phyloP scores from a whole-genome alignment of 2,888 invertebrate genomes.

The Belgica antarctica region DNA sequence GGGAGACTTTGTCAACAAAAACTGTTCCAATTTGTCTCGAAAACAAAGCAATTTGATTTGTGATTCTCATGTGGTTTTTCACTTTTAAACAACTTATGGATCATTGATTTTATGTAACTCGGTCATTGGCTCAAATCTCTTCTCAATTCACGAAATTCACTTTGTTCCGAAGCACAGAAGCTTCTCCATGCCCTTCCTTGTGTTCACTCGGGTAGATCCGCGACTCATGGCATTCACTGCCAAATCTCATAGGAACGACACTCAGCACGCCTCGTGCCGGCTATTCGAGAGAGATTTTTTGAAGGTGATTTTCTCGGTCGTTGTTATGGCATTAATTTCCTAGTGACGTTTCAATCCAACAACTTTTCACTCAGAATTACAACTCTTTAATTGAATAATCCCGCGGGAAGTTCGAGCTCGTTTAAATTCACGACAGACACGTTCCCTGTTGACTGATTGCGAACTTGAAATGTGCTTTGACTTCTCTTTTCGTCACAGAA shows the following conservation, averaged over 20 bases:
- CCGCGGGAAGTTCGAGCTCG: not conserved
- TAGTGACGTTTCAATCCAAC: slow-evolving; percentile 17
- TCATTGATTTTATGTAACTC: slow-evolving; percentile 43
- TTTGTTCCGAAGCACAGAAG: not conserved
- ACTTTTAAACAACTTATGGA: slow-evolving; percentile 30
- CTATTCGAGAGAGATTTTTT: not conserved
- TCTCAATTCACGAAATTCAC: slow-evolving; percentile 30
- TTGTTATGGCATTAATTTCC: slow-evolving; percentile 10
- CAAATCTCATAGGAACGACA: not conserved
- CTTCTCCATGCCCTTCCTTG: slow-evolving; percentile 3
- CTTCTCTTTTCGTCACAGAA: not conserved
- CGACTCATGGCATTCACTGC: too few relatives aligned
- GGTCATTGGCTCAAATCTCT: slow-evolving; percentile 33
- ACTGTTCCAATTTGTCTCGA: not conserved
- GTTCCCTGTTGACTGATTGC: not conserved
- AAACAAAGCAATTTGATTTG: slow-evolving; percentile 2
- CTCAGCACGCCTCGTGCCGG: slow-evolving; percentile 1
- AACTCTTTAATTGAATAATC: not conserved
- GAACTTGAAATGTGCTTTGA: slow-evolving; percentile 6
- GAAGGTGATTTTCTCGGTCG: slow-evolving; percentile 16
- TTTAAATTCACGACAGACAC: not conserved
- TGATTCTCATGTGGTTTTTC: too few relatives aligned
- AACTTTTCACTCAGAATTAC: not conserved
- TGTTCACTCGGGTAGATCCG: too few relatives aligned
- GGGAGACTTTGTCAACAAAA: not conserved